These are phyloP conservation scores for Sinonovacula constricta DNA, from an alignment of 1,140 invertebrate genomes.

Conservation along the genomic window DNA sequence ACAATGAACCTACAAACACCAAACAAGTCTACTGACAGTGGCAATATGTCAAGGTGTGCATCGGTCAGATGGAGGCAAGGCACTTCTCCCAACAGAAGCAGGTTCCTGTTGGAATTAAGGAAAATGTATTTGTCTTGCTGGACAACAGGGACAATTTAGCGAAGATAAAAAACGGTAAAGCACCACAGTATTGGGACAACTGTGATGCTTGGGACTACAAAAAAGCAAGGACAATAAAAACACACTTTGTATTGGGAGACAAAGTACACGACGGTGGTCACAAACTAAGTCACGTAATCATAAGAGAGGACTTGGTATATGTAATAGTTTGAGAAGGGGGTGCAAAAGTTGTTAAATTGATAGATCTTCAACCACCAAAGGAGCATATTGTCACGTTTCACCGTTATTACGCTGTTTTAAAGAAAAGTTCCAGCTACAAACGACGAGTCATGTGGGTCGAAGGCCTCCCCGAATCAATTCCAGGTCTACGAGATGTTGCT, in stretches of 20 bases:
- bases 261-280: not conserved
- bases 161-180: not conserved
- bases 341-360: not conserved
- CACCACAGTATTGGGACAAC: slow-evolving; percentile 6
- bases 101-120: slow-evolving; percentile 11
- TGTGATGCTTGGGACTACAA: slow-evolving; percentile 13
- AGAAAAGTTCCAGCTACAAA: slow-evolving; percentile 6
- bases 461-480: not conserved
- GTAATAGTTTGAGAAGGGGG: not conserved
- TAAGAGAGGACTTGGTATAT: not conserved
- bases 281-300: not conserved
- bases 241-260: not conserved
- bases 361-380: slow-evolving; percentile 4
- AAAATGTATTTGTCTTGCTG: slow-evolving; percentile 6
- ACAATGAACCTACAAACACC: no score
- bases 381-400: not conserved
- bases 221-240: not conserved
- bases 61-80: no score
- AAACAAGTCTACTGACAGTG: no score
- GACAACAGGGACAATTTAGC: not conserved
- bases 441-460: not conserved
- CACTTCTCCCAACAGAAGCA: no score
- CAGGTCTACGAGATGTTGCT: no score
- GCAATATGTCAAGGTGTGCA: no score
- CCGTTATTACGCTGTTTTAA: not conserved